Evolutionary conservation across 2,888 invertebrate species (phyloP), one percentile per base, ranked within the genome.

Genomic region (Scaptomyza parva): DNA sequence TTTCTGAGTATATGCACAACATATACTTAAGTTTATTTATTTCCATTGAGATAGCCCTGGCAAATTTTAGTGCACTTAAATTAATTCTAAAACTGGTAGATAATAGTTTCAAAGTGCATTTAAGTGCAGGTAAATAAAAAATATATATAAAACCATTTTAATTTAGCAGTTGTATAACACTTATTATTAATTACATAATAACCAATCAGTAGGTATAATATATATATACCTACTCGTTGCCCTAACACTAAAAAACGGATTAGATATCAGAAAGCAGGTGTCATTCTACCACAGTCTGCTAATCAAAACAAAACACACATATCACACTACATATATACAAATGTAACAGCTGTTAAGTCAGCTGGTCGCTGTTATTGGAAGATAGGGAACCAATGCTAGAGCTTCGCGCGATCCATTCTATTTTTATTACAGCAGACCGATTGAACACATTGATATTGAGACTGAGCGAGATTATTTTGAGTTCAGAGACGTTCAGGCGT

Each of bases 401-500:
- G 11, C 3, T 7, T 11, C 11, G 8, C 11, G 8, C 20, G 1
- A 6, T 5, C 12, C 0, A 22, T 18, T 75, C 55, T 70, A 48
- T 70, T 55, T 60, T 44, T 45, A 33, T 41, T 33, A 9, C 5
- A 12, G 18, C 40, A 20, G 40, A 3, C 9, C n/a, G 20, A 40
- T 11, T 22, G 28, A 17, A 48, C 14, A 9, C 33, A 26, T 50
- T 28, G 48, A 7, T 37, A 37, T n/a, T 35, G 18, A 4, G 55
- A 18, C 22, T 12, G 41, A 39, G 40, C 18, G 43, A 43, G 53
- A 71, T 33, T 41, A 45, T 26, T 52, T 43, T 33, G 51, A 35
- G 20, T 43, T n/a, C n/a, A n/a, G n/a, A 63, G 65, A 57, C 57
- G 66, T 53, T 64, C 45, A 58, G 26, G 20, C 17, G 58, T 40